These are phyloP conservation scores for Sebastes nivosus DNA, from an alignment of 2,797 vertebrate species.

Conservation along the genomic window DNA sequence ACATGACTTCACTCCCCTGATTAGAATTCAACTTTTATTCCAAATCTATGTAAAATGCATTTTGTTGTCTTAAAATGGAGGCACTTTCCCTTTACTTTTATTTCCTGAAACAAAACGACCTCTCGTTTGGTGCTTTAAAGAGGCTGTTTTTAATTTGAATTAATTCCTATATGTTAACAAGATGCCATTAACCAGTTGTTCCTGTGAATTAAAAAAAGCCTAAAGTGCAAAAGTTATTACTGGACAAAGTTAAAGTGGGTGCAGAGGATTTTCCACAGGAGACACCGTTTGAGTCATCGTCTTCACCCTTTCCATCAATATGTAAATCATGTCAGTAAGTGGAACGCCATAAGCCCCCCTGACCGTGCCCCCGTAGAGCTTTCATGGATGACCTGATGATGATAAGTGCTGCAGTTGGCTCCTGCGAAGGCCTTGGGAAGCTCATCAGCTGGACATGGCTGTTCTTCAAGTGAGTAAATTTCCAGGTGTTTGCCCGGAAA, in stretches of 20 bases:
- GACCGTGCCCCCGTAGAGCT: constrained; percentile 7
- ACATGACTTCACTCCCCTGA: neutral
- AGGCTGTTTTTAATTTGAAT: neutral
- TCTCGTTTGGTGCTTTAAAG: neutral
- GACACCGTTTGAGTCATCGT: neutral
- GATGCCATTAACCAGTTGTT: neutral
- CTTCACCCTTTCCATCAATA: constrained; percentile 15
- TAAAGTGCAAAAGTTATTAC: neutral
- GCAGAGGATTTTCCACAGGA: neutral
- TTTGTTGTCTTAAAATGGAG: constrained; percentile 12
- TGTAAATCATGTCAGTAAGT: constrained; percentile 22
- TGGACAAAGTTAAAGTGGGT: neutral
- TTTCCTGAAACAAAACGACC: neutral
- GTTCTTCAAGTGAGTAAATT: constrained; percentile 40
- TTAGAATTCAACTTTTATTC: neutral
- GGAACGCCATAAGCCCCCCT: neutral
- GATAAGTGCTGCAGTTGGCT: constrained; percentile 16
- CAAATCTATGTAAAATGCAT: neutral
- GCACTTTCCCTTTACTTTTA: neutral
- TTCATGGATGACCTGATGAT: constrained; percentile 24
- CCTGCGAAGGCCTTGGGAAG: constrained; percentile 16
- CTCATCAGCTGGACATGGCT: constrained; percentile 30
- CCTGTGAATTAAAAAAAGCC: neutral
- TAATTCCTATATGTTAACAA: neutral
- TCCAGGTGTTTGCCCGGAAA: constrained; percentile 36